Percentiles rank a stretch among this genome's conserved stretches.
phyloP scores from a whole-genome alignment of 2,113 vertebrate genomes.

The Ctenodactylus gundi region DNA sequence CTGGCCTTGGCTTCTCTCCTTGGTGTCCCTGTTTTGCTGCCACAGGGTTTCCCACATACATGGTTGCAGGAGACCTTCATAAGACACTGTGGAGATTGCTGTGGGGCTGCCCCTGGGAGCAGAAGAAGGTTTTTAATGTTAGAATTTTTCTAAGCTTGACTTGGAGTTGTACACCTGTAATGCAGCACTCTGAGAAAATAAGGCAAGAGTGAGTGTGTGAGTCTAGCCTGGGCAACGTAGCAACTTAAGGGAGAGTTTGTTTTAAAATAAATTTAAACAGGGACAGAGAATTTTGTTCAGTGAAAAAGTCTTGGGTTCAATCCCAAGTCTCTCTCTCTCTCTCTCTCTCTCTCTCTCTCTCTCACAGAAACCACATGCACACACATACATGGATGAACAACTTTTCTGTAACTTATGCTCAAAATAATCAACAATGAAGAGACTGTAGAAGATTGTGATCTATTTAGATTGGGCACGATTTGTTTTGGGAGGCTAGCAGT shows the following conservation, averaged over 20 bases:
- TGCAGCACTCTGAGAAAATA: not conserved
- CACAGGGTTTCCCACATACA: not conserved
- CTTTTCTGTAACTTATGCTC: not conserved
- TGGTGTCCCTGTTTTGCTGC: not conserved
- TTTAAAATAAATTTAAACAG: not conserved
- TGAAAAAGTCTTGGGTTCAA: not conserved
- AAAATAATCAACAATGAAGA: not conserved
- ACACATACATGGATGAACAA: not conserved
- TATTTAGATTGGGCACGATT: not conserved
- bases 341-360: too few species aligned
- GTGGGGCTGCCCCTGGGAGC: not conserved
- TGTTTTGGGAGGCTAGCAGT: not conserved
- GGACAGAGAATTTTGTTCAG: not conserved
- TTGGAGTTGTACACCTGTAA: not conserved
- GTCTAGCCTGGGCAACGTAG: not conserved
- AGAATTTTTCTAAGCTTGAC: not conserved
- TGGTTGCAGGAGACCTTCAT: accelerated
- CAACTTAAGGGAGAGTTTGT: not conserved
- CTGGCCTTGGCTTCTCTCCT: not conserved
- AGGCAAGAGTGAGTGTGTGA: not conserved
- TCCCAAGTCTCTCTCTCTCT: not conserved
- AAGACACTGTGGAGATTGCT: not conserved
- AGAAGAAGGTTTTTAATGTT: not conserved
- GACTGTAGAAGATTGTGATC: not conserved
- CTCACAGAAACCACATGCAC: too few species aligned